Evolutionary conservation across 1,140 invertebrate species (phyloP), one percentile per base, ranked within the genome.

Genomic region (Drosophila nikananu): DNA sequence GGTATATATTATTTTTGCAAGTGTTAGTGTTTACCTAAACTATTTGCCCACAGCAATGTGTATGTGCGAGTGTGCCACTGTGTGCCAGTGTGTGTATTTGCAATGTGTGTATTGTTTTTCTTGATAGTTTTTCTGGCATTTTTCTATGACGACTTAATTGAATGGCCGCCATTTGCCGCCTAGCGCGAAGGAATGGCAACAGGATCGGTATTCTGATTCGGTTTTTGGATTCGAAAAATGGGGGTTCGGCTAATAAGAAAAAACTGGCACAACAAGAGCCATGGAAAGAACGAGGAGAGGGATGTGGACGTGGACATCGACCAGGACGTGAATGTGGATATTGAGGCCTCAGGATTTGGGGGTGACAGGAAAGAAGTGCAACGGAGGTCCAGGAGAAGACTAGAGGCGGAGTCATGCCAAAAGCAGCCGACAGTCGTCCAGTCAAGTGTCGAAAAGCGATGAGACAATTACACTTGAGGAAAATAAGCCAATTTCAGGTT

Each of bases 241-340:
- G 70, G 44, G 55, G 25, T 52, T 59, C 42, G 21, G 44, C 68
- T 63, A 78, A 84, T 81, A 77, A 77, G 63, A 83, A 76, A 80
- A 73, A 77, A 81, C 60, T 64, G 79, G 44, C 41, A 48, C 77
- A 70, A 55, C 37, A 62, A 60, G 58, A 44, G 32, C 27, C 27
- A 32, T 44, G 49, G 42, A 59, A 46, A 23, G 19, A 17, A 55
- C 5, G 15, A 13, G 35, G 21, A 23, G n/a, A 7, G 19, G 19
- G 12, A 21, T 1, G 10, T 12, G 9, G 42, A 46, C 5, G 1
- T 5, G 15, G 25, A 17, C 10, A 3, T 15, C 15, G 37, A 17
- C 5, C 1, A 15, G 19, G 15, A 55, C 8, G 6, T n/a, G 35
- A 15, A 23, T 30, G 13, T 5, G 15, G 23, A 42, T n/a, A n/a